Evolutionary conservation across 2,888 invertebrate genomes (phyloP), one percentile per base, ranked within the genome.

Genomic region (Scaptomyza flava): DNA sequence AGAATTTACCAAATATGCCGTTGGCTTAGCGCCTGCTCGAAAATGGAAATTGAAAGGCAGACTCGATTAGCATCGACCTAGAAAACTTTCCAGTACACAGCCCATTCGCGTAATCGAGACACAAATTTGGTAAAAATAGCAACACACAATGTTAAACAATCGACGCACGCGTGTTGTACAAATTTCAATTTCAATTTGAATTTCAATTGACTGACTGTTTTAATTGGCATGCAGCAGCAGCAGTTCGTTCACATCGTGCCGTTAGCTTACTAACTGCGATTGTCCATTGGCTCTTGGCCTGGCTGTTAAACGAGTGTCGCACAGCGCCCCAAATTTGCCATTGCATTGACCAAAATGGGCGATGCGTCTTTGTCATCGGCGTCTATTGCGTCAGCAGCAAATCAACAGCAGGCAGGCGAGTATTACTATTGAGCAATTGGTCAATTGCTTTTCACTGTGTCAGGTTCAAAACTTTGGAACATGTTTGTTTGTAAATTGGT

Each of bases 321-420:
- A 41, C 77, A 72, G 59, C 77, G 77, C 81, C 83, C 81, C 83
- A 86, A 86, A 81, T 79, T 75, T 66, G 86, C 75, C 81, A 72
- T 66, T 80, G 86, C 75, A 83, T 64, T 72, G 78, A 66, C 86
- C 86, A 86, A 81, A 81, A 80, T 83, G 80, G 83, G 83, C 63
- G 65, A 61, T 72, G 50, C 58, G 69, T 45, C 53, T 36, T 34
- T 34, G 34, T 34, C n/a, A n/a, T 36, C 36, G 36, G 12, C 36
- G 38, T 64, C 72, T 66, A 80, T 81, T 81, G 84, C 81, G 81
- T 81, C 81, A 81, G 75, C 68, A 51, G 54, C 48, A 36, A 47
- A 50, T 33, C 72, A 50, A 48, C 58, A 46, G 52, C 54, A 60
- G 38, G 38, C 38, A 14, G 14, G 38, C 8, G 14, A 14, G 38